Evolutionary conservation across 2,113 vertebrate genomes (phyloP).

Genomic region (Ptychochromis oligacanthus): DNA sequence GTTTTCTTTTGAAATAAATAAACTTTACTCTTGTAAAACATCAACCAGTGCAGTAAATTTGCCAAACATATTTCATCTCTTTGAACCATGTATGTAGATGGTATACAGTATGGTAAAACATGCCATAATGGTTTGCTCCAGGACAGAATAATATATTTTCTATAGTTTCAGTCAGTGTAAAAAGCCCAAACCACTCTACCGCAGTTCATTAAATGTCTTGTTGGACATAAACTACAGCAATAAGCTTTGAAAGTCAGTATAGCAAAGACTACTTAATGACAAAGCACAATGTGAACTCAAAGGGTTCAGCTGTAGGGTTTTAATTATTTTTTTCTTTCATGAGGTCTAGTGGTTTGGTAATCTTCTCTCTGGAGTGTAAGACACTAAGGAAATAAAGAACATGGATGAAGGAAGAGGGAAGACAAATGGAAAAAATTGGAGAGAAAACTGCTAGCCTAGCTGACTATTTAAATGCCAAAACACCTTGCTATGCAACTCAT

Average conservation of each 20-base stretch:
- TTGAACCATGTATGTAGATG: constrained; percentile 24
- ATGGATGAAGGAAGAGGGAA: neutral
- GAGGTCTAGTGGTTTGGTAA: constrained; percentile 67
- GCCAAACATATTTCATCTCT: constrained; percentile 24
- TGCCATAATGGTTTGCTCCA: constrained; percentile 41
- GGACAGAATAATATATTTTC: constrained; percentile 42
- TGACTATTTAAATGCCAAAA: constrained; percentile 47
- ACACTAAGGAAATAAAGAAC: constrained; percentile 27
- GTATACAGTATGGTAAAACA: constrained; percentile 41
- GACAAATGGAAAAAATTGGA: constrained; percentile 15
- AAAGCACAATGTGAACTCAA: constrained; percentile 49
- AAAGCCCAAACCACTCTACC: constrained; percentile 36
- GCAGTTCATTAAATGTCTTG: constrained; percentile 67
- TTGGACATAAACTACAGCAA: constrained; percentile 53
- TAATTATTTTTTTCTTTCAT: constrained; percentile 69
- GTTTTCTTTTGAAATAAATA: constrained; percentile 37
- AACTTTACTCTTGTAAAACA: constrained; percentile 45
- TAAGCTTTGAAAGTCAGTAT: constrained; percentile 55
- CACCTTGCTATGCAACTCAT: constrained; percentile 54
- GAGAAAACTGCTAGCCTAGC: constrained; percentile 32
- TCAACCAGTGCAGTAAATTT: constrained; percentile 44
- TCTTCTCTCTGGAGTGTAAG: constrained; percentile 38
- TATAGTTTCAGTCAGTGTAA: constrained; percentile 55
- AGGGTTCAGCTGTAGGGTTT: constrained; percentile 48
- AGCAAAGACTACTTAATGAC: constrained; percentile 59